Conservation (phyloP, 1,140 invertebrate species). For the Stenopsyche tienmushanensis region DNA sequence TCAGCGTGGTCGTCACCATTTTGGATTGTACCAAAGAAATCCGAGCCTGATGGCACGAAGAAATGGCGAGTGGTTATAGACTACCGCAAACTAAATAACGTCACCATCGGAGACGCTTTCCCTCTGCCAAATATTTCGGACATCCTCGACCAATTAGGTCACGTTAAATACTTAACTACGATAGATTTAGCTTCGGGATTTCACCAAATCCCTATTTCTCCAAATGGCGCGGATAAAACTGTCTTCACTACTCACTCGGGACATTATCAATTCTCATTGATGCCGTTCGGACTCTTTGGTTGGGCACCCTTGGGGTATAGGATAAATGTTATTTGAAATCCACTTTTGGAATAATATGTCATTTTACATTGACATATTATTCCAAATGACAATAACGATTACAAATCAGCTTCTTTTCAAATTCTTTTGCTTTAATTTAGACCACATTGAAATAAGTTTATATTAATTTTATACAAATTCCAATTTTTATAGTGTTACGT, state of each 20-base stretch:
- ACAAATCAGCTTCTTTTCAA: no score
- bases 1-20: slow-evolving; percentile 46
- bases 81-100: slow-evolving; percentile 46
- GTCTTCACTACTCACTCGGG: slow-evolving; percentile 44
- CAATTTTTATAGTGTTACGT: no score
- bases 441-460: no score
- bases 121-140: slow-evolving; percentile 56
- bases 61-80: slow-evolving; percentile 48
- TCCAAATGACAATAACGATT: no score
- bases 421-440: no score
- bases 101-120: slow-evolving; percentile 50
- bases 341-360: no score
- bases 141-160: slow-evolving; percentile 45
- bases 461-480: no score
- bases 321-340: no score
- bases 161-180: slow-evolving; percentile 50
- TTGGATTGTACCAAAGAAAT: slow-evolving; percentile 49
- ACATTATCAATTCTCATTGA: slow-evolving; percentile 40
- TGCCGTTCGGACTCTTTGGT: slow-evolving; percentile 50
- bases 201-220: slow-evolving; percentile 44
- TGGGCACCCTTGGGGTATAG: no score
- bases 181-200: slow-evolving; percentile 45
- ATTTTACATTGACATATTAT: no score
- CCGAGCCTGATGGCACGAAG: slow-evolving; percentile 45
- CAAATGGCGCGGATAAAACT: slow-evolving; percentile 46